These are phyloP conservation scores for Radopholus similis DNA, from an alignment of 1,140 invertebrate species.

Conservation along the genomic window DNA sequence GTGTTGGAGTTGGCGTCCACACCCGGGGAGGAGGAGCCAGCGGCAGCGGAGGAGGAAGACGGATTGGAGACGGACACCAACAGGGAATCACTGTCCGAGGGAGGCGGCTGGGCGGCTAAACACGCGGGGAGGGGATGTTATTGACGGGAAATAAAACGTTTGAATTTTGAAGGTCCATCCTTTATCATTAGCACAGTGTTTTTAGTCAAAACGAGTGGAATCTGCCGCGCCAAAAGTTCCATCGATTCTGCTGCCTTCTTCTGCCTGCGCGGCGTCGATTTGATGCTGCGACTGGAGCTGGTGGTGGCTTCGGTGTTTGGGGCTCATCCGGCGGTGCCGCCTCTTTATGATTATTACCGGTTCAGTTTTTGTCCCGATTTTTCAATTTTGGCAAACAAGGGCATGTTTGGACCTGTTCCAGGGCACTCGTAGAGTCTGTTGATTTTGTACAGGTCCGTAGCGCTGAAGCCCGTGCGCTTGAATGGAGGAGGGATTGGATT, in stretches of 20 bases:
- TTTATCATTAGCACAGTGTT: too few relatives aligned
- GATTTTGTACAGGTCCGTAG: slow-evolving; percentile 63
- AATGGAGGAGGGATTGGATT: background rate
- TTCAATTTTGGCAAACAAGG: background rate
- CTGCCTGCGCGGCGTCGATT: background rate
- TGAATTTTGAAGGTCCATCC: too few relatives aligned
- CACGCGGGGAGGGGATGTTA: too few relatives aligned
- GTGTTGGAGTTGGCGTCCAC: background rate
- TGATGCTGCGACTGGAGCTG: background rate
- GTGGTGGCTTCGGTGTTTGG: background rate
- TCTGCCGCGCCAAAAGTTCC: too few relatives aligned
- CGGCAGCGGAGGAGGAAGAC: too few relatives aligned
- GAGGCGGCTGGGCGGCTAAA: too few relatives aligned
- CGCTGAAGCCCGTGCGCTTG: slow-evolving; percentile 59
- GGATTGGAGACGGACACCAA: too few relatives aligned
- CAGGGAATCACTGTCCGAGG: too few relatives aligned
- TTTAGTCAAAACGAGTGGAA: too few relatives aligned
- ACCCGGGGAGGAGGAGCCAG: background rate
- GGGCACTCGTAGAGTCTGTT: slow-evolving; percentile 63
- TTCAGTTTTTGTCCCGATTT: background rate
- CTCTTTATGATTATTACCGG: background rate
- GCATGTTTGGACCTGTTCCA: slow-evolving; percentile 1
- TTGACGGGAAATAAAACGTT: too few relatives aligned
- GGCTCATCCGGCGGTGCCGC: slow-evolving; percentile 16
- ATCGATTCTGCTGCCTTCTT: background rate